Base-by-base conservation (phyloP, 2,113 vertebrate species). In the Rallus limicola region DNA sequence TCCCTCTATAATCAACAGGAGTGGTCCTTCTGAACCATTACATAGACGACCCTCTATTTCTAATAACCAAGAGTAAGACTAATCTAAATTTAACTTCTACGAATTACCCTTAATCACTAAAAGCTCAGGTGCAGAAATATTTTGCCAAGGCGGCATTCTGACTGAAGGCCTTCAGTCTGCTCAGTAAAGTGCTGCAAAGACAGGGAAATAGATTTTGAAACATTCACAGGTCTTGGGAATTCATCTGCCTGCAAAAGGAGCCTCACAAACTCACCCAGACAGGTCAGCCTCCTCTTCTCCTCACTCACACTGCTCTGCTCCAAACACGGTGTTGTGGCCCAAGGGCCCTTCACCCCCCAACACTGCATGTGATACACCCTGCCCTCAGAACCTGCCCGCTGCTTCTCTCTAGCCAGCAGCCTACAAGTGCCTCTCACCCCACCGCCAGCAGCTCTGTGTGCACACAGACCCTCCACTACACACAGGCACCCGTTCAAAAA, bases 361-460 rank as follows among this genome's bases (percentile, higher is more conserved):
- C 5, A 56, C 29, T 4, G 12, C 25, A 56, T 1, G 21, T 1
- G 1, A 33, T 16, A 44, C 38, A 8, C 46, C 33, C 48, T 53
- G 56, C 28, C 3, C 50, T 13, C 56, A 46, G n/a, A 36, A 10
- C 46, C 15, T 3, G 7, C 29, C 7, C 20, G 1, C 50, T 10
- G 50, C 63, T 16, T 34, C 52, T 3, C 33, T 3, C 44, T 10
- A 46, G 11, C 16, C 23, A 13, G 20, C 17, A 25, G 25, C 14
- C 69, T 6, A 1, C 0, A 5, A 50, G 24, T 4, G 21, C n/a
- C 59, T 42, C 68, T 16, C 5, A 3, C 25, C 16, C 3, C 0
- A 9, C 58, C 23, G 42, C 50, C 26, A 48, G n/a, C 64, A 63
- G 34, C 75, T 44, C 58, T 9, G 70, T 8, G 15, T 16, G 44